phyloP scores from a whole-genome alignment of 2,113 vertebrate species.

The Eclectus roratus region DNA sequence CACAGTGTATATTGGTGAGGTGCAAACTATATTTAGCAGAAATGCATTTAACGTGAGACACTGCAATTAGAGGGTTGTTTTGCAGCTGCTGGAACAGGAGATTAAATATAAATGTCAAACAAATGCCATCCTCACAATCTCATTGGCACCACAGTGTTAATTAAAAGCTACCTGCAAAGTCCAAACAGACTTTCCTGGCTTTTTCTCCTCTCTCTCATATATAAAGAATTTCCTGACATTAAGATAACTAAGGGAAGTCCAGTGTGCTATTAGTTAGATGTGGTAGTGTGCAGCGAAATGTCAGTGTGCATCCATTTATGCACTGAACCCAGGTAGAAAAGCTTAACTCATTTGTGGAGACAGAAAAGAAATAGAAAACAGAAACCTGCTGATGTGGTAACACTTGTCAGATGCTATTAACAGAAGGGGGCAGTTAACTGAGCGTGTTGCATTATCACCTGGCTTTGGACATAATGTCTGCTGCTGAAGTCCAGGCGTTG shows the following conservation, averaged over 20 bases:
- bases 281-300: neutral
- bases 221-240: neutral
- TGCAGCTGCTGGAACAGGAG: constrained; percentile 10
- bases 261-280: neutral
- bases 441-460: neutral
- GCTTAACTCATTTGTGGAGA: neutral
- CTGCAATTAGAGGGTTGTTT: constrained; percentile 12
- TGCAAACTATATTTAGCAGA: constrained; percentile 22
- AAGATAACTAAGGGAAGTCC: neutral
- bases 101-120: constrained; percentile 36
- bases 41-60: neutral
- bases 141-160: constrained; percentile 1
- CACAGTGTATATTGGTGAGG: neutral
- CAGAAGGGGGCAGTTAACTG: neutral
- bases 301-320: neutral
- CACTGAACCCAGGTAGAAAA: neutral
- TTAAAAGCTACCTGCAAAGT: constrained; percentile 28
- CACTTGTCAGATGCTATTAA: neutral
- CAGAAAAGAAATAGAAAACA: neutral
- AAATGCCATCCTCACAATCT: neutral
- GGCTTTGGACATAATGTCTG: neutral
- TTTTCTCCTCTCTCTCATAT: neutral
- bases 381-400: neutral
- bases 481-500: neutral
- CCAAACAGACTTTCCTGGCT: neutral